Conservation (phyloP, 2,797 vertebrate species). For the Peromyscus nudipes region DNA sequence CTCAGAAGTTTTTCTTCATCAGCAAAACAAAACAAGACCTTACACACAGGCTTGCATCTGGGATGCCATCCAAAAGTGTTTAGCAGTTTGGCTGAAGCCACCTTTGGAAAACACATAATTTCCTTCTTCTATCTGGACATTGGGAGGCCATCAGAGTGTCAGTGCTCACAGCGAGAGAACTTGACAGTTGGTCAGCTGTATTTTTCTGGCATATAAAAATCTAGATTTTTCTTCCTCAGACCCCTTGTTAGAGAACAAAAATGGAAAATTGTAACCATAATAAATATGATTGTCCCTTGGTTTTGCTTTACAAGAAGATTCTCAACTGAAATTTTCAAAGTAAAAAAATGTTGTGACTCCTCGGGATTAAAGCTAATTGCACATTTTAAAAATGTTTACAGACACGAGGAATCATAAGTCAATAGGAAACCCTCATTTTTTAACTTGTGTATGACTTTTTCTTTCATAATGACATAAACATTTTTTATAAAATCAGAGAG, state of each 20-base stretch:
- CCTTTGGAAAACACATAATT: constrained; percentile 67
- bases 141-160: constrained; percentile 18
- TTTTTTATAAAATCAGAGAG: neutral
- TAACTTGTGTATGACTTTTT: neutral
- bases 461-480: neutral
- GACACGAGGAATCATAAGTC: neutral
- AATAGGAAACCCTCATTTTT: neutral
- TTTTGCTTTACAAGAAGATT: constrained; percentile 34
- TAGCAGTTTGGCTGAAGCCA: constrained; percentile 64
- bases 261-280: neutral
- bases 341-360: neutral
- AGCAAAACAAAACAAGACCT: constrained; percentile 64
- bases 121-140: constrained; percentile 20
- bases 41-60: constrained; percentile 66
- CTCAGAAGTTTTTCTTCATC: constrained; percentile 67
- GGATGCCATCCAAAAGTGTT: constrained; percentile 71
- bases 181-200: constrained; percentile 20
- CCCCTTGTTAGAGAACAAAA: constrained; percentile 14
- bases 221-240: neutral
- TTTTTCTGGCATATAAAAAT: constrained; percentile 40
- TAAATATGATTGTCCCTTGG: constrained; percentile 29
- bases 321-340: constrained; percentile 38
- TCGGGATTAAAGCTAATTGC: constrained; percentile 8
- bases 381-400: constrained; percentile 18
- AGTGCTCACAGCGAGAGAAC: neutral